Base-by-base conservation (phyloP, 2,888 invertebrate species). In the Agrypnus murinus region DNA sequence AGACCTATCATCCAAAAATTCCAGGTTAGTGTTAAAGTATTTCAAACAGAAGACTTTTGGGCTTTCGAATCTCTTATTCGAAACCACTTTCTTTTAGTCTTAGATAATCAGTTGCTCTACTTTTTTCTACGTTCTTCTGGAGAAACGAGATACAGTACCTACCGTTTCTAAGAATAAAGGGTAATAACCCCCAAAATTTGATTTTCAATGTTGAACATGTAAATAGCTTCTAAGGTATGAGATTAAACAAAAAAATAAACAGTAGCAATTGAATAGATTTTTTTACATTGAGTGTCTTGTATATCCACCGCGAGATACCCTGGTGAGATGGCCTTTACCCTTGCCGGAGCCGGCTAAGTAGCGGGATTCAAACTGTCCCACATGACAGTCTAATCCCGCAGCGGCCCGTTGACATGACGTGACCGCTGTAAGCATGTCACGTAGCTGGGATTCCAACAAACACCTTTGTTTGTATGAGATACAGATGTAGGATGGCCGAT, bases 321-420 rank as follows among this genome's bases (percentile, higher is more conserved):
- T 62, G 74, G 69, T 65, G 74, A 70, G 72, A 64, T 64, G 67
- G 70, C 70, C 72, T 68, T 71, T 73, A 70, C 65, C 62, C 72
- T 65, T 36, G 59, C 69, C 57, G 58, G 50, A 59, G 50, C 64
- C 70, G 77, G 73, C 71, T 78, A 80, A 80, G 78, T 79, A 78
- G 80, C 77, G 74, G 80, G 80, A 80, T 80, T 77, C 73, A 65
- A 73, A 70, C 77, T 77, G 79, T 79, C 79, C 76, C 72, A 71
- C 65, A 74, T 77, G 83, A 82, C 82, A 79, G 81, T 69, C 77
- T 82, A 83, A 84, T 83, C 83, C 82, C 76, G 77, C 75, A 77
- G 75, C 77, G 77, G 81, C 77, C 77, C 81, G 81, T 80, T 79
- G 81, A 83, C 82, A 77, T 82, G 83, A 83, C 82, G 79, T 80